Percentiles rank a stretch among this genome's conserved stretches.
phyloP scores from a whole-genome alignment of 2,888 invertebrate species.

The Chloromyia formosa region DNA sequence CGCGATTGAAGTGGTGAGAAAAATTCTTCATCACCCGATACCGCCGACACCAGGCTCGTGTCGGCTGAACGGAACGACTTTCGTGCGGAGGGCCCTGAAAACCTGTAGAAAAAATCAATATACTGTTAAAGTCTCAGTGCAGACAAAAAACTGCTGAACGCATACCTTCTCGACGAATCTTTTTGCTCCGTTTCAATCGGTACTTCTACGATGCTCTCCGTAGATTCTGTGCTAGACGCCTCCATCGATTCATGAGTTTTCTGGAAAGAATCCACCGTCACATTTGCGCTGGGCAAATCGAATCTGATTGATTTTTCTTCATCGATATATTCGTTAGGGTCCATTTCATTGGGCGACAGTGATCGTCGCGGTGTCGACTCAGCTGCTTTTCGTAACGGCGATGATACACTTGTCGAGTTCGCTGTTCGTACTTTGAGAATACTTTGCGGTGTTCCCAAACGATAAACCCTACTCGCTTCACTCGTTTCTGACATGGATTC shows the following conservation, averaged over 20 bases:
- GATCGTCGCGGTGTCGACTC: slow-evolving; percentile 9
- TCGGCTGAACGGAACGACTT: slow-evolving; percentile 37
- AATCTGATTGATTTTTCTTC: slow-evolving; percentile 50
- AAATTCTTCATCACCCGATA: slow-evolving; percentile 43
- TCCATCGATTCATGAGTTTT: slow-evolving; percentile 29
- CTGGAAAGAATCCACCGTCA: neutral
- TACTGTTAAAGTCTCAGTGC: neutral
- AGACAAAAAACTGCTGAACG: neutral
- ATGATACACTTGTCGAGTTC: neutral
- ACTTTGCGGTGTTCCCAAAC: slow-evolving; percentile 45
- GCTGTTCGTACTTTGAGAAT: slow-evolving; percentile 44
- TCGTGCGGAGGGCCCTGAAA: slow-evolving; percentile 41
- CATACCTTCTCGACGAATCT: too few species aligned
- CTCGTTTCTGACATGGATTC: slow-evolving; percentile 20
- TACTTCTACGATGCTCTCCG: slow-evolving; percentile 16
- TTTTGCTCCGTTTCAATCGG: neutral
- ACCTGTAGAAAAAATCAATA: neutral
- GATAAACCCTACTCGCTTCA: slow-evolving; percentile 27
- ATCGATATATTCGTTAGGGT: slow-evolving; percentile 31
- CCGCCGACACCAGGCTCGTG: slow-evolving; percentile 31
- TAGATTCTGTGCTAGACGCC: slow-evolving; percentile 24
- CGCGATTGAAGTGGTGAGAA: slow-evolving; percentile 37
- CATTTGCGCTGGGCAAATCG: slow-evolving; percentile 47
- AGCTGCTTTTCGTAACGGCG: neutral
- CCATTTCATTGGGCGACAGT: neutral